phyloP scores from a whole-genome alignment of 2,888 invertebrate genomes.

The Drosophila mimica region DNA sequence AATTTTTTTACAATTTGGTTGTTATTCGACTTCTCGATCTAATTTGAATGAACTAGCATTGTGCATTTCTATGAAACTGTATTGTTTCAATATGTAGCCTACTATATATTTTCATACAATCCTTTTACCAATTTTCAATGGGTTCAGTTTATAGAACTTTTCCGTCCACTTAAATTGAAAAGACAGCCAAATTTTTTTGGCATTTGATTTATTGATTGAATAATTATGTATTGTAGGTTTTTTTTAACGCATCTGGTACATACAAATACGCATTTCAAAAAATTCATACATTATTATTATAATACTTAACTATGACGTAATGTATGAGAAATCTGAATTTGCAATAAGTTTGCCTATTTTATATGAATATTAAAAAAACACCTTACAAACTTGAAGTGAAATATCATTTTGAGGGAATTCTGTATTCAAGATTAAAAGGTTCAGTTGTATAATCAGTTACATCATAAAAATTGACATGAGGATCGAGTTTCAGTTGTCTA shows the following conservation, averaged over 20 bases:
- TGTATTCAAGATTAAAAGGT: slow-evolving; percentile 45
- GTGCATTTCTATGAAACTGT: neutral
- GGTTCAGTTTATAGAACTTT: neutral
- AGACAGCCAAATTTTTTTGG: slow-evolving; percentile 48
- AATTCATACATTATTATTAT: slow-evolving; percentile 74
- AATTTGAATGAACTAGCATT: too few species aligned
- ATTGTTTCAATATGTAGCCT: neutral
- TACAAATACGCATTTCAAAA: slow-evolving; percentile 70
- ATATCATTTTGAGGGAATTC: slow-evolving; percentile 55
- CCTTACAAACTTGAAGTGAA: slow-evolving; percentile 66
- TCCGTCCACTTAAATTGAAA: neutral
- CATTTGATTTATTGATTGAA: slow-evolving; percentile 80
- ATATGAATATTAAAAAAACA: slow-evolving; percentile 71
- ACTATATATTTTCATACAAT: neutral
- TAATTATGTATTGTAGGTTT: slow-evolving; percentile 76
- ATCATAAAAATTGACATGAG: slow-evolving; percentile 59
- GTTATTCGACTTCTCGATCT: neutral
- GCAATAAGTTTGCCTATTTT: slow-evolving; percentile 67
- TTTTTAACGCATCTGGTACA: slow-evolving; percentile 63
- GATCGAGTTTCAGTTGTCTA: slow-evolving; percentile 47
- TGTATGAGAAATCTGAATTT: slow-evolving; percentile 70
- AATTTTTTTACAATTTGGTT: neutral
- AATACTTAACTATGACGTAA: slow-evolving; percentile 78
- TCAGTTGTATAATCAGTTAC: slow-evolving; percentile 42
- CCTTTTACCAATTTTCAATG: neutral